Percentiles rank a stretch among this genome's conserved stretches.
Conservation (phyloP, 2,113 vertebrate species). For the Archilochus colubris region DNA sequence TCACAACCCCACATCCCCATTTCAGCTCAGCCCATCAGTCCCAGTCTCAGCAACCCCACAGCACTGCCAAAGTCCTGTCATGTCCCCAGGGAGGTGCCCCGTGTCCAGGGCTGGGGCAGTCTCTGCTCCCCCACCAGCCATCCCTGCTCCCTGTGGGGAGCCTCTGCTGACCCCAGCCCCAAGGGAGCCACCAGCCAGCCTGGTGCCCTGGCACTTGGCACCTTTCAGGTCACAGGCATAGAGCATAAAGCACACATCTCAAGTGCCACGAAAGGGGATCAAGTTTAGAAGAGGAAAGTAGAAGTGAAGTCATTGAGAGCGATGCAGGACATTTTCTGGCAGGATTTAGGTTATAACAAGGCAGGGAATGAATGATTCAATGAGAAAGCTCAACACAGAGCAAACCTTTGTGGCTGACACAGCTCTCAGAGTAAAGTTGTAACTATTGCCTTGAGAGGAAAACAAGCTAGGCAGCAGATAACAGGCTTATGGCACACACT, state of each 20-base stretch:
- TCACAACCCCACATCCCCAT: too few relatives aligned
- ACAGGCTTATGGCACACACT: not conserved
- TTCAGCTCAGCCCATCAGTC: not conserved
- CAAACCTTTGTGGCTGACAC: not conserved
- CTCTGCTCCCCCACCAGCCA: too few relatives aligned
- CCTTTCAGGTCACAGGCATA: not conserved
- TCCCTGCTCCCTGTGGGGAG: not conserved
- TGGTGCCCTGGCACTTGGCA: not conserved
- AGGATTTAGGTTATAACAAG: not conserved
- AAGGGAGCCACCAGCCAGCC: accelerated
- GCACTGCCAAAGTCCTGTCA: too few relatives aligned
- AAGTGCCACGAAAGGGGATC: accelerated
- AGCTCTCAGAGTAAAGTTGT: not conserved
- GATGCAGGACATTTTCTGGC: not conserved
- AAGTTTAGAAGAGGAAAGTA: not conserved
- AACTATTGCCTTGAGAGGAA: not conserved
- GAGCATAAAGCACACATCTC: not conserved
- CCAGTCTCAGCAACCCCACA: accelerated
- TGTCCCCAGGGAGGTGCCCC: not conserved
- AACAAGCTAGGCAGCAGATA: not conserved
- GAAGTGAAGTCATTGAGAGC: not conserved
- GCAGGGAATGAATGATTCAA: not conserved
- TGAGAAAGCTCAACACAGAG: not conserved
- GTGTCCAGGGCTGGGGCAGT: not conserved
- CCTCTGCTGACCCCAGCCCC: not conserved